Percentiles rank a stretch among this genome's conserved stretches.
phyloP scores from a whole-genome alignment of 2,888 invertebrate species.

The Charanyca ferruginea region DNA sequence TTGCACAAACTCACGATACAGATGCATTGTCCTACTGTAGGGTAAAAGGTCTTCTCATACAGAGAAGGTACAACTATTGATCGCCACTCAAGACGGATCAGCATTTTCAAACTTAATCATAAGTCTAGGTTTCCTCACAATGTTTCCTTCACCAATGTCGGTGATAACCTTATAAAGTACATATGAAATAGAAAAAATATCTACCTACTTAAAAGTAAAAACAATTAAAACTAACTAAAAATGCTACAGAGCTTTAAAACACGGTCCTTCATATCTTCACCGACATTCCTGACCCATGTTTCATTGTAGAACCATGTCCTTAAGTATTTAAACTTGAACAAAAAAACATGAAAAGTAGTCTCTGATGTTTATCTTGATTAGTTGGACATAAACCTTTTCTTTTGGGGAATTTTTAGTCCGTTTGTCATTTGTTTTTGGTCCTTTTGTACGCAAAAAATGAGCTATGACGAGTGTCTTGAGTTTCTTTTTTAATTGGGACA shows the following conservation, averaged over 20 bases:
- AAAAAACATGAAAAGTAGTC: slow-evolving; percentile 51
- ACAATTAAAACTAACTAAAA: slow-evolving; percentile 15
- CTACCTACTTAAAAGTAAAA: no score
- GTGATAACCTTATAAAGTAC: no score
- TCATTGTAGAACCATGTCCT: slow-evolving; percentile 27
- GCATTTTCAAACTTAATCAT: no score
- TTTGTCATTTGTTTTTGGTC: slow-evolving; percentile 50
- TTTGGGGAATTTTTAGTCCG: slow-evolving; percentile 31
- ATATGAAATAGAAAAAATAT: no score
- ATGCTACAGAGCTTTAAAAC: not conserved
- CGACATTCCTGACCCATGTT: slow-evolving; percentile 45
- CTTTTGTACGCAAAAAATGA: slow-evolving; percentile 44
- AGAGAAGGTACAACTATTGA: no score
- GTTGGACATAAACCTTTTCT: slow-evolving; percentile 54
- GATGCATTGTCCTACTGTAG: no score
- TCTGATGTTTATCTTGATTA: slow-evolving; percentile 52
- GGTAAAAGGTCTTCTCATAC: no score
- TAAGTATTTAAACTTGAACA: slow-evolving; percentile 35
- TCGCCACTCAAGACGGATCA: no score
- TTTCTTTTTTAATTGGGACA: slow-evolving; percentile 1
- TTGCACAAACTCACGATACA: no score
- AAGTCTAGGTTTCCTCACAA: no score
- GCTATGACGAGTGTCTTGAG: slow-evolving; percentile 5
- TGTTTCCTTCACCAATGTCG: no score
- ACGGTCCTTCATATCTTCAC: slow-evolving; percentile 13